These are phyloP conservation scores for Sebastes vulpes DNA, from an alignment of 2,797 vertebrate genomes.

Conservation along the genomic window DNA sequence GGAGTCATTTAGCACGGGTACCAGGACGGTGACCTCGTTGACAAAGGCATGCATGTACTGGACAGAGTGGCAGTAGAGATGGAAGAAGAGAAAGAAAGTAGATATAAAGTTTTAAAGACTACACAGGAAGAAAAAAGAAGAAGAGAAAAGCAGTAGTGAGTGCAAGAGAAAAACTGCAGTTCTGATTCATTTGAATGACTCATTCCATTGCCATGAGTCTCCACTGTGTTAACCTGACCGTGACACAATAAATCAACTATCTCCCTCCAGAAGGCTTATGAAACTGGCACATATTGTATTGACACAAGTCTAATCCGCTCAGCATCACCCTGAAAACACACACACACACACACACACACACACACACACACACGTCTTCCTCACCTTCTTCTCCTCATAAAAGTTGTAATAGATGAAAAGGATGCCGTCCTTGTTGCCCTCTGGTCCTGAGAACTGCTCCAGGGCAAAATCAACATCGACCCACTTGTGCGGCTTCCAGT, in stretches of 20 bases:
- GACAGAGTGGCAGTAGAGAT: neutral
- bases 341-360: neutral
- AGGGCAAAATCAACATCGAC: slow-evolving; percentile 93
- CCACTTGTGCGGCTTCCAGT: slow-evolving; percentile 97
- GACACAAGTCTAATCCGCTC: neutral
- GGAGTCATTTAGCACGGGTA: slow-evolving; percentile 92
- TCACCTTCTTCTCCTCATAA: slow-evolving; percentile 96
- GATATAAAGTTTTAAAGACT: neutral
- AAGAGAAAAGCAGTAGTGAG: neutral
- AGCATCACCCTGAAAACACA: neutral
- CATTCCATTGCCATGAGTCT: neutral
- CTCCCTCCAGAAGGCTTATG: neutral
- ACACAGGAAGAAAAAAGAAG: neutral
- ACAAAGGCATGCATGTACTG: slow-evolving; percentile 97
- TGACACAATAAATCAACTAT: neutral
- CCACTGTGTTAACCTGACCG: neutral
- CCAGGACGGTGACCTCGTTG: slow-evolving; percentile 95
- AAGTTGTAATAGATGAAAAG: slow-evolving; percentile 96
- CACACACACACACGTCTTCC: neutral
- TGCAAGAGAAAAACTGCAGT: neutral
- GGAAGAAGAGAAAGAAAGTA: neutral
- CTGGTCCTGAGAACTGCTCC: slow-evolving; percentile 94
- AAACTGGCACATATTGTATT: neutral
- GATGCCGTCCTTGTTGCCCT: slow-evolving; percentile 94
- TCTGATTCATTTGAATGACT: neutral